Conservation (phyloP, 1,140 invertebrate genomes). For the Drosophila nannoptera region DNA sequence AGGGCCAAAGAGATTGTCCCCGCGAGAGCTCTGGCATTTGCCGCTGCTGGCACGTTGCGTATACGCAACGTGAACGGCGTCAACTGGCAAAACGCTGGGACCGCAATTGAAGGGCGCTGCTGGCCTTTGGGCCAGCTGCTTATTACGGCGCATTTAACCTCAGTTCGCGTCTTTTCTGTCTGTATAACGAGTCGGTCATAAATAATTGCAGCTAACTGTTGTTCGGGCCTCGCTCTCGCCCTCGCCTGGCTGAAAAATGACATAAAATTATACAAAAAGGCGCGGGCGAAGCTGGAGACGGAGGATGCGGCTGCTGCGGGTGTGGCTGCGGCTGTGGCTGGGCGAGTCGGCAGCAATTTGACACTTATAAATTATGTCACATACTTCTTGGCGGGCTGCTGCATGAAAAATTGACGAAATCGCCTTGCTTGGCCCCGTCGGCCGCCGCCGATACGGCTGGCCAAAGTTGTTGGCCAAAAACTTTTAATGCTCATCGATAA, state of each 20-base stretch:
- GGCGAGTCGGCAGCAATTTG: slow-evolving; percentile 48
- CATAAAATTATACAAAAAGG: slow-evolving; percentile 60
- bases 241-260: slow-evolving; percentile 65
- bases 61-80: slow-evolving; percentile 15
- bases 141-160: slow-evolving; percentile 73
- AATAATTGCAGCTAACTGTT: slow-evolving; percentile 70
- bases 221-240: slow-evolving; percentile 15
- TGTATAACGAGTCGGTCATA: slow-evolving; percentile 49
- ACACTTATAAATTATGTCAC: slow-evolving; percentile 74
- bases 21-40: too few species aligned
- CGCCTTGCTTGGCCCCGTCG: slow-evolving; percentile 5
- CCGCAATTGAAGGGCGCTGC: slow-evolving; percentile 46
- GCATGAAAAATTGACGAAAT: slow-evolving; percentile 58
- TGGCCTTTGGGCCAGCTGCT: slow-evolving; percentile 55
- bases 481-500: slow-evolving; percentile 68
- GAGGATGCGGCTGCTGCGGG: background rate
- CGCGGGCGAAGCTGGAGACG: background rate
- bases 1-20: background rate
- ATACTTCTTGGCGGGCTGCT: slow-evolving; percentile 57
- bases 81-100: slow-evolving; percentile 4
- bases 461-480: slow-evolving; percentile 55
- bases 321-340: background rate
- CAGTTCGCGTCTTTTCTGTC: slow-evolving; percentile 32
- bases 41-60: slow-evolving; percentile 16
- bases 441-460: background rate